Percentiles rank a stretch among this genome's conserved stretches.
Evolutionary conservation across 2,797 vertebrate species (phyloP).

Genomic region (Peromyscus melanophrys): DNA sequence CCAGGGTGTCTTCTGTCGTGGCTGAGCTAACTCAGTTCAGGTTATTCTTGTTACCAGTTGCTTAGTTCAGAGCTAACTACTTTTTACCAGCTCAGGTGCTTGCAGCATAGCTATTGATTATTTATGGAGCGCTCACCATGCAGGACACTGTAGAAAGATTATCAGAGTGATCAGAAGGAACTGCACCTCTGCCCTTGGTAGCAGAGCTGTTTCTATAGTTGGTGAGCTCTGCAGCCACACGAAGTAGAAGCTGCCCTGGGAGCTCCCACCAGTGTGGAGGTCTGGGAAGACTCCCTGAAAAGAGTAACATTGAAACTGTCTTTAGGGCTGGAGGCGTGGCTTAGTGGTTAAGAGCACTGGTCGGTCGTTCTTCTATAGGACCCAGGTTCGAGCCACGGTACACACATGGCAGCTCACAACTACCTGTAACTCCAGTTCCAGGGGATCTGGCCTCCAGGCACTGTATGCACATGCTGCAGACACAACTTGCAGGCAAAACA

Average conservation of each 20-base stretch:
- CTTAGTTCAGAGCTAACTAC: neutral
- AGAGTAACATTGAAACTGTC: neutral
- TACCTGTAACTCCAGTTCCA: neutral
- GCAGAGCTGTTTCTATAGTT: neutral
- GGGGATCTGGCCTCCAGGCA: neutral
- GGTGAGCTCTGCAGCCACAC: neutral
- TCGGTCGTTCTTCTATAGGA: neutral
- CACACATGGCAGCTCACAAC: neutral
- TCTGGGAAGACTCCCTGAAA: neutral
- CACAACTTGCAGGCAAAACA: neutral
- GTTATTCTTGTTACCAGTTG: neutral
- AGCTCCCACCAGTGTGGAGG: rapidly evolving
- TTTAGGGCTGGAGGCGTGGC: neutral
- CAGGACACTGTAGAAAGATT: neutral
- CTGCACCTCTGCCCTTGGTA: neutral
- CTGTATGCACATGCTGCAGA: neutral
- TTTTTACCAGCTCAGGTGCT: slow-evolving; percentile 24
- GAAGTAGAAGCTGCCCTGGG: neutral
- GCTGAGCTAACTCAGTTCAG: neutral
- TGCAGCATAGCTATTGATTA: neutral
- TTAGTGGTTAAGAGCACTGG: neutral
- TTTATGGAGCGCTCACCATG: neutral
- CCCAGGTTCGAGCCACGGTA: neutral
- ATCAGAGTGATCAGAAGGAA: neutral
- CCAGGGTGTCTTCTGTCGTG: neutral